phyloP scores from a whole-genome alignment of 2,113 vertebrate genomes.

The Chaenocephalus aceratus region DNA sequence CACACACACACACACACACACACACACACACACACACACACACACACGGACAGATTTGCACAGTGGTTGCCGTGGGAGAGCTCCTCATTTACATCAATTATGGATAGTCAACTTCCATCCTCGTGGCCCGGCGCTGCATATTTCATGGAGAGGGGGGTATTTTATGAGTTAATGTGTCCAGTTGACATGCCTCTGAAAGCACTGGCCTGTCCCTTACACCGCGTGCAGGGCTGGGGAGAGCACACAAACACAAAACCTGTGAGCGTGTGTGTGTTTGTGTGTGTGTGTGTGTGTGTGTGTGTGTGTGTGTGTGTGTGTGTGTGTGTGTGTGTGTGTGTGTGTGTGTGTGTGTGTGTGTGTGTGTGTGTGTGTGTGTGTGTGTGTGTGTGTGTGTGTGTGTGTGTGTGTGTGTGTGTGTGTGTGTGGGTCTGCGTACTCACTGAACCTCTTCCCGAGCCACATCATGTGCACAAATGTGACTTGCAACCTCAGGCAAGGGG shows the following conservation, averaged over 20 bases:
- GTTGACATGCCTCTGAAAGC: slow-evolving; percentile 83
- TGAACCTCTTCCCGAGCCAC: slow-evolving; percentile 23
- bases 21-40: too few species aligned
- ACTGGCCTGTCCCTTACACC: slow-evolving; percentile 76
- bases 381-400: slow-evolving; percentile 22
- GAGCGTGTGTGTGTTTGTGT: slow-evolving; percentile 5
- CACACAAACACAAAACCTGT: slow-evolving; percentile 66
- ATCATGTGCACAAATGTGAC: slow-evolving; percentile 52
- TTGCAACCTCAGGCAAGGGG: slow-evolving; percentile 17
- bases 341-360: slow-evolving; percentile 17
- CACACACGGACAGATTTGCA: slow-evolving; percentile 44
- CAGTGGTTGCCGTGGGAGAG: slow-evolving; percentile 77
- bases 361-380: slow-evolving; percentile 43
- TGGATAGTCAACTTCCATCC: slow-evolving; percentile 82
- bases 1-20: too few species aligned
- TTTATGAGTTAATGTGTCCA: slow-evolving; percentile 86
- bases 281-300: slow-evolving; percentile 29
- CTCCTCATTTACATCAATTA: slow-evolving; percentile 88
- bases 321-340: slow-evolving; percentile 19
- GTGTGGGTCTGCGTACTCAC: not conserved
- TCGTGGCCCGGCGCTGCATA: slow-evolving; percentile 80
- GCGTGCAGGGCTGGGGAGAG: slow-evolving; percentile 52
- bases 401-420: slow-evolving; percentile 5
- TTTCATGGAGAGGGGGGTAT: slow-evolving; percentile 82
- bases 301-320: slow-evolving; percentile 38